Percentiles rank a stretch among this genome's conserved stretches.
Conservation (phyloP, 1,140 invertebrate species). For the Eriosoma lanigerum region DNA sequence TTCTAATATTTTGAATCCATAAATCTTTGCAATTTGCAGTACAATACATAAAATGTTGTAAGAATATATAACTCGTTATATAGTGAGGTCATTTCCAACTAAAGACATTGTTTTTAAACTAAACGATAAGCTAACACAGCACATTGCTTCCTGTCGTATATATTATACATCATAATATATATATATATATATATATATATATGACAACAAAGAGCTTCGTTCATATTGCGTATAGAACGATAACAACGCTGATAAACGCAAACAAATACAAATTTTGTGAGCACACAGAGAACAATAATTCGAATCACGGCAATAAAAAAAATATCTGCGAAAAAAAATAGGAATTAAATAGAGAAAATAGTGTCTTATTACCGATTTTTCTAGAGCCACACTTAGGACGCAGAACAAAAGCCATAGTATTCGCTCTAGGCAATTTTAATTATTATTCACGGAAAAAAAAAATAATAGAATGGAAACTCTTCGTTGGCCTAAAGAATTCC, state of each 20-base stretch:
- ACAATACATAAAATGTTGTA: not conserved
- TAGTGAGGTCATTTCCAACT: not conserved
- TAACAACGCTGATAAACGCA: not conserved
- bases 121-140: constrained; percentile 9
- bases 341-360: constrained; percentile 1
- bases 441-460: constrained; percentile 26
- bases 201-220: constrained; percentile 22
- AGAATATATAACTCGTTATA: not conserved
- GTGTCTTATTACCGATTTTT: constrained; percentile 23
- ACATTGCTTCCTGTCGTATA: not conserved
- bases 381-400: not conserved
- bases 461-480: constrained; percentile 4
- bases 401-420: constrained; percentile 4
- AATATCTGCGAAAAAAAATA: not conserved
- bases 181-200: too few relatives aligned
- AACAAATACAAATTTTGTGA: constrained; percentile 10
- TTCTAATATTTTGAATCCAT: not conserved
- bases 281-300: constrained; percentile 9
- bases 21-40: too few relatives aligned
- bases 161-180: too few relatives aligned
- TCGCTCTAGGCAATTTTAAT: constrained; percentile 43
- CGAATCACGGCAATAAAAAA: not conserved
- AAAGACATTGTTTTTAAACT: not conserved
- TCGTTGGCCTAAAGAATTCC: not conserved
- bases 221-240: not conserved